Percentiles rank a stretch among this genome's conserved stretches.
Conservation (phyloP, 2,888 invertebrate species). For the Melanostoma mellinum region DNA sequence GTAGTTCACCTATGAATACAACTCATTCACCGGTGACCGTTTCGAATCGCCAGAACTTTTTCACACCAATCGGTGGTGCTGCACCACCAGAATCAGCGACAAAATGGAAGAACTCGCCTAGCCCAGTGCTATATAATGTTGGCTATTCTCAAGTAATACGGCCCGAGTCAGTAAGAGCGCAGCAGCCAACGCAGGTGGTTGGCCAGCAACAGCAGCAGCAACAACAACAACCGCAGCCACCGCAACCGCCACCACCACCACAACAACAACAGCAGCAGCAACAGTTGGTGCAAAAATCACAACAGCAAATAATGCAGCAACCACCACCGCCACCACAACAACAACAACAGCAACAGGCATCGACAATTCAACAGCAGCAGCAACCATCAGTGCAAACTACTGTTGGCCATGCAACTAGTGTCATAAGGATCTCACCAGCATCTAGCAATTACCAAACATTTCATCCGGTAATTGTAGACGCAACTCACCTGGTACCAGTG, state of each 20-base stretch:
- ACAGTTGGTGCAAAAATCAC: constrained; percentile 17
- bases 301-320: constrained; percentile 80
- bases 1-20: constrained; percentile 86
- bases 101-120: constrained; percentile 81
- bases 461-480: constrained; percentile 90
- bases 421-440: constrained; percentile 92
- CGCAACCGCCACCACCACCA: constrained; percentile 74
- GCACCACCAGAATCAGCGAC: constrained; percentile 70
- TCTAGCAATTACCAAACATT: constrained; percentile 82
- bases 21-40: constrained; percentile 86
- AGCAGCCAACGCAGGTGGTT: constrained; percentile 66
- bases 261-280: constrained; percentile 81
- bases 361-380: constrained; percentile 47
- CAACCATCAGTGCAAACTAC: constrained; percentile 77
- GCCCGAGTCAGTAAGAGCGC: constrained; percentile 78
- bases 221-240: constrained; percentile 76
- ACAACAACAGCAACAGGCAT: constrained; percentile 51
- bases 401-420: constrained; percentile 87
- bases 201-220: constrained; percentile 73
- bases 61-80: constrained; percentile 90
- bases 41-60: constrained; percentile 92
- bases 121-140: constrained; percentile 80
- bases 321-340: constrained; percentile 59
- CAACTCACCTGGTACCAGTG: constrained; percentile 90
- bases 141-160: constrained; percentile 79